Conservation (phyloP, 2,113 vertebrate species). For the Rhineura floridana region DNA sequence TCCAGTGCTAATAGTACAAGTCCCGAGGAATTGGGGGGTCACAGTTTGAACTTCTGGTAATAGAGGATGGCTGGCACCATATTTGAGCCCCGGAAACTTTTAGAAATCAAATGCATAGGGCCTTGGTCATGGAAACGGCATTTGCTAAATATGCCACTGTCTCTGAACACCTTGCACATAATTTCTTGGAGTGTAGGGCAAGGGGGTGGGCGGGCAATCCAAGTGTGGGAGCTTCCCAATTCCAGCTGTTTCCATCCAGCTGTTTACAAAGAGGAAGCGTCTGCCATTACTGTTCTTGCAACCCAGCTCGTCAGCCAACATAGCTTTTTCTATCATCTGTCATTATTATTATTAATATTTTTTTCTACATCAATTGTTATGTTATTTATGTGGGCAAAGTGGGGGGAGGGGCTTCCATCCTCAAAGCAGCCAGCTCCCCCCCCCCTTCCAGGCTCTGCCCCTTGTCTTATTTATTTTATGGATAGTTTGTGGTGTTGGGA, state of each 20-base stretch:
- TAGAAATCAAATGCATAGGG: background rate
- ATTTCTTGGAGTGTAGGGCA: background rate
- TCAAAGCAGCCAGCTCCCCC: background rate
- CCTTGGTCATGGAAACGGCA: no score
- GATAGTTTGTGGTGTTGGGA: background rate
- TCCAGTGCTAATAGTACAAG: no score
- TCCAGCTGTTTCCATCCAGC: no score
- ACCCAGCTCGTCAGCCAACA: background rate
- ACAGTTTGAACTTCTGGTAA: background rate
- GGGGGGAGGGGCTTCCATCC: background rate
- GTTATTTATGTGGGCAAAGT: conserved; percentile 25
- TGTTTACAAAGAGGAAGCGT: background rate
- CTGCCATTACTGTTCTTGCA: background rate
- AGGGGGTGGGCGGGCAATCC: no score
- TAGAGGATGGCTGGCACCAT: background rate
- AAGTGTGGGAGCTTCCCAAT: no score
- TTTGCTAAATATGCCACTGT: background rate
- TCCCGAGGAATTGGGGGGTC: background rate
- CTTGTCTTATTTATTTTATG: conserved; percentile 8
- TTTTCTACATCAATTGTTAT: conserved; percentile 1
- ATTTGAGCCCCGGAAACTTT: background rate
- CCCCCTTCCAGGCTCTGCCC: background rate
- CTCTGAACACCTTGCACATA: background rate
- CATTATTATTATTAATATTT: background rate
- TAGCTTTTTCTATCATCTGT: background rate